Evolutionary conservation across 1,140 invertebrate species (phyloP), one percentile per base, ranked within the genome.

Genomic region (Pachypsylla venusta): DNA sequence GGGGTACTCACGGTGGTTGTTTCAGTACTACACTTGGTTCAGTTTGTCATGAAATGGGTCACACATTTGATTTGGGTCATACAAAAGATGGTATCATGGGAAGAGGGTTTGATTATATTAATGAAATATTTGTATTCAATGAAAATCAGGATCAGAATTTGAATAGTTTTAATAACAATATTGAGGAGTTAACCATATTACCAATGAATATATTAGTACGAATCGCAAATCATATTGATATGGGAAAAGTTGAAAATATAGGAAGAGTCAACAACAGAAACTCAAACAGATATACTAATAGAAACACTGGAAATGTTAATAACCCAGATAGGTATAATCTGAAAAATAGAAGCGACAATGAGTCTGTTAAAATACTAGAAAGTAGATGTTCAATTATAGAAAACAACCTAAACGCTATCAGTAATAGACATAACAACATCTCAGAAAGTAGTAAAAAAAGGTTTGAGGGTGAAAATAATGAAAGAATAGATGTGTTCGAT

Each of bases 1-100:
- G 87, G 56, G 82, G 84, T 10, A 90, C 85, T 1, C 79, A 82
- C 64, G 91, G 89, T 57, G 89, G 87, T 24, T 93, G 91, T 67
- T 90, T 89, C 74, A 85, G 90, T 2, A 94, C 92, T 12, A 91
- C 88, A 16, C 71, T 98, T 26, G 93, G 93, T 2, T 88, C 92
- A n/a, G 84, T 90, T 5, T 81, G 93, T 25, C 93, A 98, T 73
- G 93, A 97, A 75, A 71, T 98, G 42, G 91, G 90, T 13, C 93
- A 97, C 70, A 92, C 88, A 1, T 93, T 97, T 71, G 90, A 96
- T 73, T 77, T 97, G 28, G 92, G 89, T 0, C 93, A 98, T 70
- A 88, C 89, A 0, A 77, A 81, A 63, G 79, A 85, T 63, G 93
- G 93, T 5, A 89, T 98, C 53, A 97, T 98, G 93, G 88, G 89